phyloP scores from a whole-genome alignment of 1,140 invertebrate genomes.

The Tetragnatha versicolor region DNA sequence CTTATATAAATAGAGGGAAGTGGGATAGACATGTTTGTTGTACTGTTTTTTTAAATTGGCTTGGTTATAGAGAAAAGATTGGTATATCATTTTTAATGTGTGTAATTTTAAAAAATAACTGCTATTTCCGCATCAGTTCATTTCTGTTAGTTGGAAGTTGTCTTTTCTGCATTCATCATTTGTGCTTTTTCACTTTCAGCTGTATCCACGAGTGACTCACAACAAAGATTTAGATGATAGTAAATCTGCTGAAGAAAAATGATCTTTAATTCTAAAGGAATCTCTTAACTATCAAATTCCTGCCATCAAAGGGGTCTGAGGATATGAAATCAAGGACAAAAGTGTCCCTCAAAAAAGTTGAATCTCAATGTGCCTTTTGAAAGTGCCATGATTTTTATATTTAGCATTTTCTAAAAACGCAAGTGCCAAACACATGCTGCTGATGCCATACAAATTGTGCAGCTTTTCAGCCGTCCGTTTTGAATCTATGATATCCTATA shows the following conservation, averaged over 20 bases:
- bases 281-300: not conserved
- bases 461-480: constrained; percentile 33
- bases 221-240: constrained; percentile 33
- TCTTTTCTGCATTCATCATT: constrained; percentile 24
- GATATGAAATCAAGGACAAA: not conserved
- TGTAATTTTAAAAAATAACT: not conserved
- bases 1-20: too few relatives aligned
- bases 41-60: too few relatives aligned
- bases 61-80: too few relatives aligned
- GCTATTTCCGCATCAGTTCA: not conserved
- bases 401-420: not conserved
- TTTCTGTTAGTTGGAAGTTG: not conserved
- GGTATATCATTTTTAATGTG: too few relatives aligned
- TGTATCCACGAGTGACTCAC: constrained; percentile 72
- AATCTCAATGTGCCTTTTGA: constrained; percentile 25
- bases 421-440: constrained; percentile 34
- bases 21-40: too few relatives aligned
- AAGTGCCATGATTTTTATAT: constrained; percentile 26
- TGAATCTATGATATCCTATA: too few relatives aligned
- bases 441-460: constrained; percentile 8
- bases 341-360: too few relatives aligned
- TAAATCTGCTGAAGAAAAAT: constrained; percentile 7
- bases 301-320: not conserved
- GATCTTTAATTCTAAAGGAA: not conserved
- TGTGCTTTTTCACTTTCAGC: constrained; percentile 65